phyloP scores from a whole-genome alignment of 2,888 invertebrate genomes.

The Cheilosia soror region DNA sequence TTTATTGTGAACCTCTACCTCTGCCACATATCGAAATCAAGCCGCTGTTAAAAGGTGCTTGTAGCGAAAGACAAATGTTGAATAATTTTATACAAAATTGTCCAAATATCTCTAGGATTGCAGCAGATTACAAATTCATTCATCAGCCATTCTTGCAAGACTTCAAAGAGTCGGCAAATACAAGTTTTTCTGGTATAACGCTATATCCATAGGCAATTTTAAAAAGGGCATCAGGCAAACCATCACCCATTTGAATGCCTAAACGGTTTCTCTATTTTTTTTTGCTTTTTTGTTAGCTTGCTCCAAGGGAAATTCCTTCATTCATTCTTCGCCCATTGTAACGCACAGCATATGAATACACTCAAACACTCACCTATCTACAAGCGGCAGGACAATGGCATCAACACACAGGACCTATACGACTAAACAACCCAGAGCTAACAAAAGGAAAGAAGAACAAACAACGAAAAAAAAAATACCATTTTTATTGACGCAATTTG shows the following conservation, averaged over 20 bases:
- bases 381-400: slow-evolving; percentile 43
- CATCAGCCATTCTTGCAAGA: too few relatives aligned
- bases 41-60: too few relatives aligned
- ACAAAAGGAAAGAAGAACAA: slow-evolving; percentile 8
- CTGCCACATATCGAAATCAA: too few relatives aligned
- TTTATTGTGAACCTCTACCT: too few relatives aligned
- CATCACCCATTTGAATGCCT: slow-evolving; percentile 61
- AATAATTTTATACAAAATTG: too few relatives aligned
- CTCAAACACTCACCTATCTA: slow-evolving; percentile 5
- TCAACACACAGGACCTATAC: slow-evolving; percentile 6
- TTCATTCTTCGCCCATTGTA: slow-evolving; percentile 40
- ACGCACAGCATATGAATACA: slow-evolving; percentile 1
- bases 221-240: slow-evolving; percentile 40
- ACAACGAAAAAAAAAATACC: slow-evolving; percentile 42
- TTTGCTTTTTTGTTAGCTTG: background rate
- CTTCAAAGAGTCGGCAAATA: too few relatives aligned
- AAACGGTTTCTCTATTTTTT: slow-evolving; percentile 10
- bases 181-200: too few relatives aligned
- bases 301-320: slow-evolving; percentile 42
- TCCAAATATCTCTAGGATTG: too few relatives aligned
- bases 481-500: slow-evolving; percentile 74
- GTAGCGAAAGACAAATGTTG: too few relatives aligned
- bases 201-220: background rate
- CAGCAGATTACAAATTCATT: too few relatives aligned
- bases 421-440: background rate